Base-by-base conservation (phyloP, 2,797 vertebrate genomes). In the Sarcophilus harrisii region DNA sequence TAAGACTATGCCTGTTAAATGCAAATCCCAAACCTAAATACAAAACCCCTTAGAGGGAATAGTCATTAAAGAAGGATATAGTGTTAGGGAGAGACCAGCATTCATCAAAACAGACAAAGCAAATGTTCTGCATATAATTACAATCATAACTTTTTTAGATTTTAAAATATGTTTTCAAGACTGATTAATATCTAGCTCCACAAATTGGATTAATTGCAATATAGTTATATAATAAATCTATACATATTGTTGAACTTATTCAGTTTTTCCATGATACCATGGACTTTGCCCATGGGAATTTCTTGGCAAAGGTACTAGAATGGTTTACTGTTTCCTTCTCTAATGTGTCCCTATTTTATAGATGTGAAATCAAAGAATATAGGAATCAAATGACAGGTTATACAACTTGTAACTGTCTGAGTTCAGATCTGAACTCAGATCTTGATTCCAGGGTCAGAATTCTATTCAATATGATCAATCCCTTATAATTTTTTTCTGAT, bases 141-240 rank as follows among this genome's bases (percentile, higher is more conserved):
- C 58, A 94, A 90, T 95, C 81, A 3, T 58, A 93, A 0, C 4
- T 94, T 92, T 90, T 94, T 21, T 60, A 57, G 45, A 3, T 90
- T 96, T 90, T 90, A 45, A 59, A 58, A 93, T 90, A 73, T 92
- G 52, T 30, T 49, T 59, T 1, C 3, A 66, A 90, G 93, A 93
- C 90, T 95, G 95, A 52, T 81, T 90, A 30, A 91, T 58, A 92
- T 18, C 58, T 32, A 93, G 27, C 1, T 90, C 3, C 9, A 55
- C 58, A 45, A 94, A 95, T 87, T 21, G 9, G 57, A 62, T 90
- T 92, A 92, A 13, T 0, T 91, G 30, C 21, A 89, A 90, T 57
- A 4, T 29, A 66, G 6, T 1, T 57, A 45, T n/a, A 81, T 60
- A 57, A 95, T 58, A 94, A n/a, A 55, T 2, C 0, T 0, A 73